Conservation (phyloP, 2,113 vertebrate genomes). For the Climacteris rufus region DNA sequence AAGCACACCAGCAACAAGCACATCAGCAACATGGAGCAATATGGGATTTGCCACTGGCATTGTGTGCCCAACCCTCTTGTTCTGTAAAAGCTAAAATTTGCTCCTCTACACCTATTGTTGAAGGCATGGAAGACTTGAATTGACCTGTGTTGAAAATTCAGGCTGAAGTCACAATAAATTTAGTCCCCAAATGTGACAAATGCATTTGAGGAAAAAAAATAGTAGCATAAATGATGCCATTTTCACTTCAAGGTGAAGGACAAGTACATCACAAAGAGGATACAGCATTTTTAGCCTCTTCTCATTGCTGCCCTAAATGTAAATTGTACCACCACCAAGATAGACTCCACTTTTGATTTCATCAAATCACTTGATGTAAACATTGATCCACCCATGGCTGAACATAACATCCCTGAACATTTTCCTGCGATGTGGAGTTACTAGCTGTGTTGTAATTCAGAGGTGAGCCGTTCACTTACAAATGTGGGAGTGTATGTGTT, state of each 20-base stretch:
- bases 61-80: neutral
- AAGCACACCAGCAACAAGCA: neutral
- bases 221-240: neutral
- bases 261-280: neutral
- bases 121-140: neutral
- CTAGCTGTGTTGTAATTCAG: constrained; percentile 60
- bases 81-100: neutral
- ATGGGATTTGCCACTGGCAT: neutral
- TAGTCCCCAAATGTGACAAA: neutral
- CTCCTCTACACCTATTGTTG: neutral
- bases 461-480: neutral
- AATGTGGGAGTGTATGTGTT: constrained; percentile 42
- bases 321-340: neutral
- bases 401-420: neutral
- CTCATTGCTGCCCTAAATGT: neutral
- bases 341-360: neutral
- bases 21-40: neutral
- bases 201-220: neutral
- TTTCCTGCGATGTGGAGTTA: constrained; percentile 52
- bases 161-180: neutral
- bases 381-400: constrained; percentile 29
- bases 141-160: neutral
- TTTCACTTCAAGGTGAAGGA: neutral
- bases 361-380: constrained; percentile 57
- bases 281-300: neutral